Percentiles rank a stretch among this genome's conserved stretches.
Conservation (phyloP, 2,797 vertebrate species). For the Sebastes trivittatus region DNA sequence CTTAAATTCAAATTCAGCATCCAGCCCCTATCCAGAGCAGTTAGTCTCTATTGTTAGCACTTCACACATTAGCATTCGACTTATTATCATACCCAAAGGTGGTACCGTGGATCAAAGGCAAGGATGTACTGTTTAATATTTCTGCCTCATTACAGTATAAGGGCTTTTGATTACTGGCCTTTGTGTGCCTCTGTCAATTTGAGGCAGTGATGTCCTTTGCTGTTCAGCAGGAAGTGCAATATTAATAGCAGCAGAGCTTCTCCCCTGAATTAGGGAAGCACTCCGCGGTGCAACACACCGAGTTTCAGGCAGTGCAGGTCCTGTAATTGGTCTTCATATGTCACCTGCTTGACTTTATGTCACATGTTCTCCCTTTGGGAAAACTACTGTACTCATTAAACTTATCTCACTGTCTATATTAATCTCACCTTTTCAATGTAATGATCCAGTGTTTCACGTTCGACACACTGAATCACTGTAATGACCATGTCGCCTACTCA, state of each 20-base stretch:
- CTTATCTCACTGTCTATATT: constrained; percentile 43
- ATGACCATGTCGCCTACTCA: constrained; percentile 1
- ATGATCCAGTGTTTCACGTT: constrained; percentile 31
- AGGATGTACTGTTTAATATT: constrained; percentile 80
- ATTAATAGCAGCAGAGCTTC: constrained; percentile 63
- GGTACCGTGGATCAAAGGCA: constrained; percentile 76
- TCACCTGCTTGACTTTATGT: constrained; percentile 66
- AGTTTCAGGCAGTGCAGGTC: constrained; percentile 11
- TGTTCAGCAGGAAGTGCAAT: constrained; percentile 70
- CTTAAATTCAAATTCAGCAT: constrained; percentile 46
- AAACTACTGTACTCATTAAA: constrained; percentile 56
- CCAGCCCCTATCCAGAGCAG: constrained; percentile 38
- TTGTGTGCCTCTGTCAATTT: constrained; percentile 76
- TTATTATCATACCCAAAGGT: constrained; percentile 81
- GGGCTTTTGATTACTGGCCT: constrained; percentile 77
- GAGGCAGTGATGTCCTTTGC: constrained; percentile 68
- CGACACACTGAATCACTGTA: constrained; percentile 24
- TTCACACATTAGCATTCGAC: constrained; percentile 68
- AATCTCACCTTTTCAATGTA: constrained; percentile 46
- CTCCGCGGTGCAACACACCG: constrained; percentile 22
- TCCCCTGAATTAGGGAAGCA: constrained; percentile 36
- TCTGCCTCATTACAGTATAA: constrained; percentile 75
- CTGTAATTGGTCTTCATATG: constrained; percentile 72
- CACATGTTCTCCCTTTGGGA: constrained; percentile 45
- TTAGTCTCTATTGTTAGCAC: constrained; percentile 66